Base-by-base conservation (phyloP, 2,797 vertebrate species). In the Chelonia mydas region DNA sequence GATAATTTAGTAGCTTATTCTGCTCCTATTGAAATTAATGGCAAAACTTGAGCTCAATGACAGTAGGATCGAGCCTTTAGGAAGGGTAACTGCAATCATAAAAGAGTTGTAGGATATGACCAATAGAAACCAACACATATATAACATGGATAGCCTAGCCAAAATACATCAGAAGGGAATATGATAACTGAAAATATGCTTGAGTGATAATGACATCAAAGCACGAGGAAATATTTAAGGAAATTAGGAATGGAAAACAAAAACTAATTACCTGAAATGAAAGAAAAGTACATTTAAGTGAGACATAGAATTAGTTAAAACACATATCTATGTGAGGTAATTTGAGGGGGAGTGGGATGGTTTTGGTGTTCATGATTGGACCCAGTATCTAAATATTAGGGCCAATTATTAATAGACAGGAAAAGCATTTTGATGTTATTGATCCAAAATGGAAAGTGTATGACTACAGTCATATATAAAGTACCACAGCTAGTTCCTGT, bases 61-160 rank as follows among this genome's bases (percentile, higher is more conserved):
- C 74, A 77, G 7, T 15, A 31, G 45, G 12, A 45, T 27, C 49
- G 23, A 59, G 17, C 3, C 9, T 78, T 87, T 33, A n/a, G 41
- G 59, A 92, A 74, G 11, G 37, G 17, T 13, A 27, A 0, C 0
- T 15, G 17, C 12, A 84, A 3, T 53, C 21, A 23, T 25, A 78
- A 84, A 81, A 55, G 1, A 2, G 16, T 88, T 61, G 90, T 1
- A 53, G 6, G 47, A 28, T 28, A 28, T 4, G 25, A 37, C 25
- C 23, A 45, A 78, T 2, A 84, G 86, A 83, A 81, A 2, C 13
- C 45, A 49, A 86, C 16, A 4, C 10, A 76, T 6, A 76, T 31
- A 27, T 8, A 90, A 53, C 6, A 25, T 84, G 25, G 13, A 45
- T 47, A 76, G 21, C 41, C 72, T 76, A 76, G 72, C 47, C 12